Evolutionary conservation across 2,113 vertebrate species (phyloP).

Genomic region (Cyphomyrus plagiostoma): DNA sequence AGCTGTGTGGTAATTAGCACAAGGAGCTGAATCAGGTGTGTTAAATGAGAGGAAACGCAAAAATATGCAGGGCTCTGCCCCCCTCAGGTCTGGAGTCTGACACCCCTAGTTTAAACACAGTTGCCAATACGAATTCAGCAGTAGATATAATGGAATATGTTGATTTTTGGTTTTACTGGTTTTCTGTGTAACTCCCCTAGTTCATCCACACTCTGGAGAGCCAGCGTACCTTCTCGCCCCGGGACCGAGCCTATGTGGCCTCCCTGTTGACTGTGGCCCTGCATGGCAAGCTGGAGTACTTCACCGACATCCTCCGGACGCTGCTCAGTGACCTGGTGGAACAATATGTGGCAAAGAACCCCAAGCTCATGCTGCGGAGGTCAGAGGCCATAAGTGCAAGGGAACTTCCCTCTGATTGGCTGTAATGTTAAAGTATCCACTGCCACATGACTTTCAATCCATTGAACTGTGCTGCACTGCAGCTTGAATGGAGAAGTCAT

Average conservation of each 20-base stretch:
- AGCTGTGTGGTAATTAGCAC: too few species aligned
- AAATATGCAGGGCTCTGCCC: too few species aligned
- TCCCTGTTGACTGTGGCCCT: slow-evolving; percentile 85
- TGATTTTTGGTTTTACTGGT: neutral
- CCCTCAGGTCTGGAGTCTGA: too few species aligned
- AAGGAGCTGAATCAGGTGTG: too few species aligned
- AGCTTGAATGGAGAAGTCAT: neutral
- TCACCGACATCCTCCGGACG: slow-evolving; percentile 93
- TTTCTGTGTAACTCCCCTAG: slow-evolving; percentile 38
- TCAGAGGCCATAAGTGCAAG: slow-evolving; percentile 39
- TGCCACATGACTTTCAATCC: neutral
- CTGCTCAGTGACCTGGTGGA: slow-evolving; percentile 87
- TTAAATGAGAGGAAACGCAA: too few species aligned
- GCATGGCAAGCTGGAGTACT: slow-evolving; percentile 93
- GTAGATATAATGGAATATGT: neutral
- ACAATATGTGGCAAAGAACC: slow-evolving; percentile 93
- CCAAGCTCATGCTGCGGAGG: slow-evolving; percentile 94
- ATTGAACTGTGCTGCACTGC: neutral
- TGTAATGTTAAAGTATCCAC: neutral
- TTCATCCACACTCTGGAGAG: slow-evolving; percentile 94
- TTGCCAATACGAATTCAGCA: neutral
- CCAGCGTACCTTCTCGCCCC: slow-evolving; percentile 85
- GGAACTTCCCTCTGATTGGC: neutral
- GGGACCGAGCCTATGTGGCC: slow-evolving; percentile 89
- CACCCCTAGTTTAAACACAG: neutral